Percentiles rank a stretch among this genome's conserved stretches.
These are phyloP conservation scores for Pseudomugil tenellus DNA, from an alignment of 2,797 vertebrate species.

Conservation along the genomic window DNA sequence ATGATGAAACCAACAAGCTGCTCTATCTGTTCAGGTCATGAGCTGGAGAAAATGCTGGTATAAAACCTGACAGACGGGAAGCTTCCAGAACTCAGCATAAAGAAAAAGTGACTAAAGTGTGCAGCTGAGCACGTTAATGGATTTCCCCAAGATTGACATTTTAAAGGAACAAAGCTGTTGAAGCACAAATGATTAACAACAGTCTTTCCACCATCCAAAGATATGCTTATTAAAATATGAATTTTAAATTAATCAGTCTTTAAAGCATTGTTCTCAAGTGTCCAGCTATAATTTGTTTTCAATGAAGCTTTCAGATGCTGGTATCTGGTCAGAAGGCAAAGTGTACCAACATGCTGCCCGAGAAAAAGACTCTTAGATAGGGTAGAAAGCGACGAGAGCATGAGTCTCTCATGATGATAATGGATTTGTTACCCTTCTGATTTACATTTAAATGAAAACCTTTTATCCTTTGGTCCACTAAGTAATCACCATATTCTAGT, in stretches of 20 bases:
- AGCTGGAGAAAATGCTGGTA: constrained; percentile 8
- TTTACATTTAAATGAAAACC: constrained; percentile 84
- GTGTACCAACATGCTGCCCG: constrained; percentile 45
- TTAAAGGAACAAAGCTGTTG: constrained; percentile 56
- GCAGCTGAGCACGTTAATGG: constrained; percentile 71
- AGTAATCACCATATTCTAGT: constrained; percentile 63
- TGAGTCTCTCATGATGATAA: constrained; percentile 70
- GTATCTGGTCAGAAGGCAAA: constrained; percentile 56
- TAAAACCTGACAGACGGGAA: constrained; percentile 36
- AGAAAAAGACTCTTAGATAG: constrained; percentile 62
- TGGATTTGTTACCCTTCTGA: constrained; percentile 79
- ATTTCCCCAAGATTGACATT: constrained; percentile 88
- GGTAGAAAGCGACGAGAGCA: constrained; percentile 52
- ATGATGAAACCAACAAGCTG: constrained; percentile 3
- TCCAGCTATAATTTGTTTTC: constrained; percentile 64
- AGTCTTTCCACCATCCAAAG: constrained; percentile 67
- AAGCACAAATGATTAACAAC: constrained; percentile 86
- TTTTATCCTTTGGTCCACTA: constrained; percentile 76
- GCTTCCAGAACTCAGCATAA: constrained; percentile 33
- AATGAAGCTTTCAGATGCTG: constrained; percentile 54
- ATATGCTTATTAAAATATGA: constrained; percentile 81
- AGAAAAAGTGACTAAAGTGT: constrained; percentile 55
- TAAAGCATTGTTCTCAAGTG: constrained; percentile 45
- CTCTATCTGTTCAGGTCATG: constrained; percentile 15
- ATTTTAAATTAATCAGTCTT: constrained; percentile 79